These are phyloP conservation scores for Rachycentron canadum DNA, from an alignment of 2,797 vertebrate species.

Conservation along the genomic window DNA sequence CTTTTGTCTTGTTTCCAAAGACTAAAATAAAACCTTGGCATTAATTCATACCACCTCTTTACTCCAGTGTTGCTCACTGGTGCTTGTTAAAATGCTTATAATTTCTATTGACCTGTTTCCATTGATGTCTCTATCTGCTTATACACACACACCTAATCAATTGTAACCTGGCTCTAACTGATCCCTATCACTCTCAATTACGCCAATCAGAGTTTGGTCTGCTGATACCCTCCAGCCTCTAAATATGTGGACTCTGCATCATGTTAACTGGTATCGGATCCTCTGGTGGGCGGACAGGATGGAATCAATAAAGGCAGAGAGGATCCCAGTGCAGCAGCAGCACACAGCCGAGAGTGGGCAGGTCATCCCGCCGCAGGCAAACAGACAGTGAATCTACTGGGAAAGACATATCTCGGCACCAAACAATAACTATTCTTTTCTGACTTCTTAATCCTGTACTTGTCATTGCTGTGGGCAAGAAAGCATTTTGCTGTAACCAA, in stretches of 20 bases:
- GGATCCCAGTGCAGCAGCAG: constrained; percentile 48
- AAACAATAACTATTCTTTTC: constrained; percentile 51
- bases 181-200: constrained; percentile 82
- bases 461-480: constrained; percentile 49
- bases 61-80: constrained; percentile 31
- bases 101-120: constrained; percentile 65
- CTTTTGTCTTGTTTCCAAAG: neutral
- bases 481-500: constrained; percentile 28
- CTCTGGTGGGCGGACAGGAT: constrained; percentile 68
- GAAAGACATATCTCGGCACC: constrained; percentile 42
- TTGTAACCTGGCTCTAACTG: constrained; percentile 69
- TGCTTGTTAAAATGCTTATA: constrained; percentile 67
- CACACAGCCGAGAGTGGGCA: constrained; percentile 36
- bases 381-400: constrained; percentile 38
- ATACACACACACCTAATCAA: constrained; percentile 76
- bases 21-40: neutral
- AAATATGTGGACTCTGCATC: constrained; percentile 78
- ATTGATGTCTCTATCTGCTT: constrained; percentile 73
- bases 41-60: constrained; percentile 40
- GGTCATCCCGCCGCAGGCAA: constrained; percentile 48
- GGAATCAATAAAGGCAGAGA: constrained; percentile 65
- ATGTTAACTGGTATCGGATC: constrained; percentile 75
- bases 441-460: constrained; percentile 55
- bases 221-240: constrained; percentile 69
- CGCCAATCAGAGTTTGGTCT: constrained; percentile 41